These are phyloP conservation scores for Danio aesculapii DNA, from an alignment of 2,797 vertebrate species.

Conservation along the genomic window DNA sequence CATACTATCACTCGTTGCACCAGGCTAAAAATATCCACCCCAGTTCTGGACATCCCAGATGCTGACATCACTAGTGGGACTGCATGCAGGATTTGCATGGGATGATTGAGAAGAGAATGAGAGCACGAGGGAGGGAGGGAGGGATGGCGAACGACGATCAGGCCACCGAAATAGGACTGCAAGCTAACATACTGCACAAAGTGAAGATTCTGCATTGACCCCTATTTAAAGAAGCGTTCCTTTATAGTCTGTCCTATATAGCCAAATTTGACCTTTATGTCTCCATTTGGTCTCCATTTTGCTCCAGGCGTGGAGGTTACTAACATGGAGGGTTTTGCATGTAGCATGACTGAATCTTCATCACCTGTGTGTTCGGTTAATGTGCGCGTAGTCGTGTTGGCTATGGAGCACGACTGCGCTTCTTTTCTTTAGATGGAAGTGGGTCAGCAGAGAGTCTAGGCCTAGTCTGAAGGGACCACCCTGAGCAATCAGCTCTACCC, in stretches of 20 bases:
- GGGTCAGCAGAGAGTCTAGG: conserved; percentile 43
- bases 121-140: conserved; percentile 38
- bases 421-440: conserved; percentile 29
- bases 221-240: background rate
- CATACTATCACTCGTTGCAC: conserved; percentile 35
- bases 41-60: conserved; percentile 61
- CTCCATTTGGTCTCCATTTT: conserved; percentile 18
- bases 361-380: background rate
- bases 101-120: conserved; percentile 48
- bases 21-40: conserved; percentile 60
- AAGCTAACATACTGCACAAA: conserved; percentile 15
- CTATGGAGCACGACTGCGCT: background rate
- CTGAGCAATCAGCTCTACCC: conserved; percentile 4
- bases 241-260: conserved; percentile 18
- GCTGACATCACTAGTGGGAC: conserved; percentile 59
- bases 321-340: conserved; percentile 1
- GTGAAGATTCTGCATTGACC: conserved; percentile 31
- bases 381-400: conserved; percentile 7
- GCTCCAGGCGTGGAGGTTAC: background rate
- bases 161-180: conserved; percentile 35
- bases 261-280: conserved; percentile 30
- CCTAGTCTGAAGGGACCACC: conserved; percentile 42
- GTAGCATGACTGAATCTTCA: background rate
- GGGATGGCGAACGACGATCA: background rate
- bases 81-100: conserved; percentile 52